These are phyloP conservation scores for Stenurella melanura DNA, from an alignment of 2,888 invertebrate genomes.

Conservation along the genomic window DNA sequence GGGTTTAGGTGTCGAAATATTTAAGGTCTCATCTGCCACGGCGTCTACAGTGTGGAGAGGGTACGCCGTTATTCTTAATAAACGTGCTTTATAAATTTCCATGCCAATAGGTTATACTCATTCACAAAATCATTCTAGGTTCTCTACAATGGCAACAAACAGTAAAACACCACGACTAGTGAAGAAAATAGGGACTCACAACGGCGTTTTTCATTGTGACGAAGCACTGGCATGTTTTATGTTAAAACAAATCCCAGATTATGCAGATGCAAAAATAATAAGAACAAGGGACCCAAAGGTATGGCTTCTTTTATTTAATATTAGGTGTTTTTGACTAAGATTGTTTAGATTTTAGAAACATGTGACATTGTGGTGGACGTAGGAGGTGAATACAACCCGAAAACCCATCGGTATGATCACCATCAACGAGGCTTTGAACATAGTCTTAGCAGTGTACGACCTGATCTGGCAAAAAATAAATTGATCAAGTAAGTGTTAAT, in stretches of 20 bases:
- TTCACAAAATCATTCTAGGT: conserved; percentile 60
- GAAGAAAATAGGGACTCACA: conserved; percentile 82
- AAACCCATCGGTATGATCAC: conserved; percentile 90
- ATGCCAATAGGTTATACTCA: too few relatives aligned
- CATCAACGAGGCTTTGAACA: conserved; percentile 89
- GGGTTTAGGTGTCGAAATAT: conserved; percentile 45
- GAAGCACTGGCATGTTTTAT: conserved; percentile 96
- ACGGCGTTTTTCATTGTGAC: conserved; percentile 94
- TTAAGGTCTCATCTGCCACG: conserved; percentile 39
- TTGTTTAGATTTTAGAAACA: conserved; percentile 77
- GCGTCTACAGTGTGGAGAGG: conserved; percentile 53
- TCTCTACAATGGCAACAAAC: conserved; percentile 69
- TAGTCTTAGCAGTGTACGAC: conserved; percentile 79
- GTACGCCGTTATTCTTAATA: conserved; percentile 40
- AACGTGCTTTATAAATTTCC: too few relatives aligned
- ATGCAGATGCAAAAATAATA: conserved; percentile 86
- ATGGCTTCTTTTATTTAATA: conserved; percentile 42
- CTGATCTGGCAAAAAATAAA: conserved; percentile 78
- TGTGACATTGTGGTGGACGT: conserved; percentile 98
- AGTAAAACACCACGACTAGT: conserved; percentile 64
- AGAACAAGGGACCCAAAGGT: conserved; percentile 78
- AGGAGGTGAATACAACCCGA: conserved; percentile 88
- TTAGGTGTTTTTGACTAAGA: conserved; percentile 31
- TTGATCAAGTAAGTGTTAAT: conserved; percentile 76
- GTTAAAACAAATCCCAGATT: conserved; percentile 87